Percentiles rank a stretch among this genome's conserved stretches.
phyloP scores from a whole-genome alignment of 2,113 vertebrate species.

The Pollimyrus isidori region DNA sequence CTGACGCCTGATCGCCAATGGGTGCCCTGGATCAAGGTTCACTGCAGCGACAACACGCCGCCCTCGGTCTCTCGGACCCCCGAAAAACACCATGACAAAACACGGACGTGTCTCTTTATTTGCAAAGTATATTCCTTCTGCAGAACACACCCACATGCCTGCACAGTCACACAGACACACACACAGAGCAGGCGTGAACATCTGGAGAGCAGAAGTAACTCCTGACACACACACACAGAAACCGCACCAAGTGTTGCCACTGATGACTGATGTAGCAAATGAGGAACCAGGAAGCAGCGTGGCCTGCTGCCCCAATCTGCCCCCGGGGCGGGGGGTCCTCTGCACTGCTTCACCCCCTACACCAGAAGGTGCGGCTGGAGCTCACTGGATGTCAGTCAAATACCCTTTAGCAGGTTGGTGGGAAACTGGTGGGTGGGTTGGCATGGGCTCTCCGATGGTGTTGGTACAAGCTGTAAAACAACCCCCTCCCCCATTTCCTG shows the following conservation, averaged over 20 bases:
- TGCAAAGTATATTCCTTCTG: not conserved
- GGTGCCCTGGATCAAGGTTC: not conserved
- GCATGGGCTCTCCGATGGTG: not conserved
- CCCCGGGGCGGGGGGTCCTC: not conserved
- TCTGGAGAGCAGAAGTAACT: constrained; percentile 54
- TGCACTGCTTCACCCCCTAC: not conserved
- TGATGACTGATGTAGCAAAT: not conserved
- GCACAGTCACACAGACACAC: constrained; percentile 34
- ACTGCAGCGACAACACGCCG: not conserved
- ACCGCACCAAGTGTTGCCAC: not conserved
- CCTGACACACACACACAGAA: not conserved
- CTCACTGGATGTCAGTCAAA: constrained; percentile 3
- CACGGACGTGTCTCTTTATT: not conserved
- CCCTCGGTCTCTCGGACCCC: not conserved
- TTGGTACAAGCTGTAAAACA: constrained; percentile 1
- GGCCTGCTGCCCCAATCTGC: not conserved
- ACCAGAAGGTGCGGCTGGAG: not conserved
- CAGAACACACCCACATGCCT: not conserved
- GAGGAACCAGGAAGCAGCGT: not conserved
- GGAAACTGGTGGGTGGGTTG: not conserved
- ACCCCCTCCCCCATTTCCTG: not conserved
- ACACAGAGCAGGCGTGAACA: constrained; percentile 40
- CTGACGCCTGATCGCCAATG: not conserved
- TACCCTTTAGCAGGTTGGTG: not conserved
- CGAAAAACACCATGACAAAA: not conserved